Conservation (phyloP, 2,888 invertebrate genomes). For the Chydorus sphaericus region DNA sequence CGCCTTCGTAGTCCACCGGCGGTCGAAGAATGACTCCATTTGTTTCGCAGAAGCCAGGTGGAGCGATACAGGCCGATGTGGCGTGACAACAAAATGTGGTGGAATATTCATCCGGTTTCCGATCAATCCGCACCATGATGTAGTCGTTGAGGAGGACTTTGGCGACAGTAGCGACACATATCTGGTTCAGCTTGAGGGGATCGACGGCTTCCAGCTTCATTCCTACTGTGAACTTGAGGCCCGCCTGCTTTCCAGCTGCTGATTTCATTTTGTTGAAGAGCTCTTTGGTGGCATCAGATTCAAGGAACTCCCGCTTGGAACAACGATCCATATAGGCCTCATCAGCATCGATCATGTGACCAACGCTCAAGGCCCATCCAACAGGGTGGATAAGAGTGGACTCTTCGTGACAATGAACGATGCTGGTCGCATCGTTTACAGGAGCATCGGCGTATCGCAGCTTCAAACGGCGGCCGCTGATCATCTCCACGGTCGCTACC, state of each 20-base stretch:
- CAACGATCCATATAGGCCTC: conserved; percentile 59
- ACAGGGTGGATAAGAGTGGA: conserved; percentile 89
- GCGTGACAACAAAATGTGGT: conserved; percentile 97
- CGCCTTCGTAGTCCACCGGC: conserved; percentile 55
- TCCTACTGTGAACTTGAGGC: conserved; percentile 55
- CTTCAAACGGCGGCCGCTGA: conserved; percentile 80
- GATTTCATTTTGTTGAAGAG: conserved; percentile 38
- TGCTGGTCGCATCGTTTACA: conserved; percentile 52
- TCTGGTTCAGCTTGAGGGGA: conserved; percentile 81
- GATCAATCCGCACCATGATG: conserved; percentile 92
- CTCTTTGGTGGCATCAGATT: conserved; percentile 65
- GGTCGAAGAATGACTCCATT: conserved; percentile 72
- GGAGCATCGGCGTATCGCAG: conserved; percentile 74
- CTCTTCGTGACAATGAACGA: conserved; percentile 96
- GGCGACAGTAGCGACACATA: conserved; percentile 91
- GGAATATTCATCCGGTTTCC: conserved; percentile 73
- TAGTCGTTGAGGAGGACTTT: conserved; percentile 76
- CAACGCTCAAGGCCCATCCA: conserved; percentile 86
- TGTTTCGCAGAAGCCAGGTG: conserved; percentile 79
- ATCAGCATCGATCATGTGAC: conserved; percentile 76
- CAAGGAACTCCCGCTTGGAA: conserved; percentile 49
- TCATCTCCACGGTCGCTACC: conserved; percentile 75
- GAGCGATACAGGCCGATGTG: conserved; percentile 86
- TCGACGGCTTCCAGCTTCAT: too few species aligned
- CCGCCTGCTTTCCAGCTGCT: background rate